Conservation (phyloP, 2,888 invertebrate genomes). For the Agrochola lychnidis region DNA sequence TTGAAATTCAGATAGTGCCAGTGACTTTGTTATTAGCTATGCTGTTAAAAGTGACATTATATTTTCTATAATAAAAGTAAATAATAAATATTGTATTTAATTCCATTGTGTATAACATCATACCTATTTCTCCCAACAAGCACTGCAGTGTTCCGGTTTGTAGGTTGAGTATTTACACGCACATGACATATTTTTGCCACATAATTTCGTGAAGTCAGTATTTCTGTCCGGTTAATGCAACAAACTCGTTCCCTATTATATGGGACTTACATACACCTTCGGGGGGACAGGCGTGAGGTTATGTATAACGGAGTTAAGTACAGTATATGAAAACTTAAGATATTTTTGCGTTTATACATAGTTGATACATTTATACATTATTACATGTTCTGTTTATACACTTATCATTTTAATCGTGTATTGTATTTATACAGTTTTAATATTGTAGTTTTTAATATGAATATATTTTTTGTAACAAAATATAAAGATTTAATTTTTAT, state of each 20-base stretch:
- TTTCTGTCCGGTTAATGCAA: too few species aligned
- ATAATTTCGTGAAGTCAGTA: background rate
- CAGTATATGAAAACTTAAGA: conserved; percentile 32
- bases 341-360: conserved; percentile 38
- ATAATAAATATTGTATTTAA: conserved; percentile 24
- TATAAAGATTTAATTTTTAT: conserved; percentile 56
- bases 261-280: too few species aligned
- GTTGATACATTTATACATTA: conserved; percentile 10
- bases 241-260: too few species aligned
- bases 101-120: conserved; percentile 6
- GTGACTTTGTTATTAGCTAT: conserved; percentile 25
- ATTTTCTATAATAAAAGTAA: conserved; percentile 28
- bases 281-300: background rate
- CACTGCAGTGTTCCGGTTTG: too few species aligned
- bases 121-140: background rate
- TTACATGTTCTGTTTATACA: conserved; percentile 44
- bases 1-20: conserved; percentile 13
- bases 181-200: background rate
- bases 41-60: conserved; percentile 54
- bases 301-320: conserved; percentile 28
- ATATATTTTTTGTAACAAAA: conserved; percentile 66
- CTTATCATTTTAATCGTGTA: conserved; percentile 61
- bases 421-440: conserved; percentile 59
- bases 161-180: too few species aligned
- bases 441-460: conserved; percentile 56